Conservation (phyloP, 2,888 invertebrate species). For the Ormia ochracea region DNA sequence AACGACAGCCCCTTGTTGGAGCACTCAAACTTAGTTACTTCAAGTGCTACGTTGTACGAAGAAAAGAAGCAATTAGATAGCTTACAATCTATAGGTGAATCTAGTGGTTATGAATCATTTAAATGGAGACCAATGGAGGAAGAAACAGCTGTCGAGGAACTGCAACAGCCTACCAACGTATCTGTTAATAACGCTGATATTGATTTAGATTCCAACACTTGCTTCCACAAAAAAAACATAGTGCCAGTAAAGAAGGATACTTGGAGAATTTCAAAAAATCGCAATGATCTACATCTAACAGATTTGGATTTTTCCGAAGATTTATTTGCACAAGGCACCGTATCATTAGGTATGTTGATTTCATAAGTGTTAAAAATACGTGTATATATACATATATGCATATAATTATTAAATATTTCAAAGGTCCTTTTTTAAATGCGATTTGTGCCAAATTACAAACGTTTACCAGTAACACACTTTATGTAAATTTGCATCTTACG, state of each 20-base stretch:
- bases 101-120: conserved; percentile 87
- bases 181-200: conserved; percentile 65
- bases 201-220: conserved; percentile 71
- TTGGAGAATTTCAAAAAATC: conserved; percentile 73
- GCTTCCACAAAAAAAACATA: conserved; percentile 33
- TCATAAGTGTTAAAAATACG: not conserved
- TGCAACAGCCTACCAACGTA: conserved; percentile 44
- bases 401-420: conserved; percentile 28
- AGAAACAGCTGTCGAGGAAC: conserved; percentile 67
- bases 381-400: not conserved
- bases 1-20: conserved; percentile 60
- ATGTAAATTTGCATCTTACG: conserved; percentile 91
- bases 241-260: conserved; percentile 64
- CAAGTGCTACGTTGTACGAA: conserved; percentile 48
- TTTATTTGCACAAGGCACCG: conserved; percentile 77
- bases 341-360: conserved; percentile 72
- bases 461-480: conserved; percentile 89
- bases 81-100: conserved; percentile 83
- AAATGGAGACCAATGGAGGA: conserved; percentile 80
- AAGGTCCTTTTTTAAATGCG: conserved; percentile 88
- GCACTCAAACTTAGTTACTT: conserved; percentile 38
- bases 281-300: conserved; percentile 71
- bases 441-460: conserved; percentile 88
- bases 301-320: conserved; percentile 77
- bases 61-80: conserved; percentile 79